Evolutionary conservation across 2,797 vertebrate genomes (phyloP).

Genomic region (Crax fasciolata): DNA sequence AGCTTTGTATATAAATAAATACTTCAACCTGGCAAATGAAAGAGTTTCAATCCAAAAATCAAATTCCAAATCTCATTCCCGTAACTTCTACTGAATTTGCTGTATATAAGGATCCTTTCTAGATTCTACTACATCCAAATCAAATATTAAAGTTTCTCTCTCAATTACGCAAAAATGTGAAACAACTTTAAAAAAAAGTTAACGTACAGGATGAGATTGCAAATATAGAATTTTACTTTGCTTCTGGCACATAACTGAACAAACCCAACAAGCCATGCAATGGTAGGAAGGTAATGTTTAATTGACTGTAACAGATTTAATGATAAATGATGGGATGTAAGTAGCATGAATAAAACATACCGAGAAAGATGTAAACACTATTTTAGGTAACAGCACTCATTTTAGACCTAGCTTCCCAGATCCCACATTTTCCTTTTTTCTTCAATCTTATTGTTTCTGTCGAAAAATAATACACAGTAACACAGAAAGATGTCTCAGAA

Average conservation of each 20-base stretch:
- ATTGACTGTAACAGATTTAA: not conserved
- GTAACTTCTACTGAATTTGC: not conserved
- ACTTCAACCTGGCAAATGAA: not conserved
- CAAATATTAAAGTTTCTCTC: not conserved
- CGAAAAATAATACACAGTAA: not conserved
- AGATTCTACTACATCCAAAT: not conserved
- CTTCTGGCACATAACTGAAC: not conserved
- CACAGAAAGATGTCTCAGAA: not conserved
- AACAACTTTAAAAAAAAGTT: not conserved
- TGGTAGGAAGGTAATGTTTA: not conserved
- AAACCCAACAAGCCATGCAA: not conserved
- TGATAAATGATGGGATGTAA: not conserved
- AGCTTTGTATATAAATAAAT: constrained; percentile 13
- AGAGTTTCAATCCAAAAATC: not conserved
- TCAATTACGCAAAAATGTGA: not conserved
- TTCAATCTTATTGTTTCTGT: not conserved
- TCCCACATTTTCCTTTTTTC: not conserved
- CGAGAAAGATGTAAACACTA: not conserved
- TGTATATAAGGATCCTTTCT: not conserved
- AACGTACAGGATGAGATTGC: not conserved
- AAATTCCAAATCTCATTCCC: not conserved
- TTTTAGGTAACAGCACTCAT: not conserved
- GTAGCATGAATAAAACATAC: not conserved
- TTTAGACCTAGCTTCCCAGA: not conserved
- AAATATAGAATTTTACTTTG: not conserved